A percentile compares a stretch with the other conserved stretches of the same genome.
phyloP scores from a whole-genome alignment of 1,140 invertebrate species.

The Drosophila bifasciata region DNA sequence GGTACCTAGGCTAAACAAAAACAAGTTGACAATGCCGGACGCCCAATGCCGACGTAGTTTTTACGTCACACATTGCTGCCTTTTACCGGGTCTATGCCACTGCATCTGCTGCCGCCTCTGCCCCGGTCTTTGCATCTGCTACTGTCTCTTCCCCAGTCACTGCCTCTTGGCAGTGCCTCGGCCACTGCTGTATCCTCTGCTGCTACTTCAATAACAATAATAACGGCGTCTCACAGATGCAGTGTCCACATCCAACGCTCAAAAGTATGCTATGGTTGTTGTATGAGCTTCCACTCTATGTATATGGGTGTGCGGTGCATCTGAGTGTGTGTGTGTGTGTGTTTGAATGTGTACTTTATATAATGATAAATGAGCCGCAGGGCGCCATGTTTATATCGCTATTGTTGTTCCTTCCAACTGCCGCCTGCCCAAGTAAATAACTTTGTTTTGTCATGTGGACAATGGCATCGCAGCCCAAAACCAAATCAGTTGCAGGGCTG shows the following conservation, averaged over 20 bases:
- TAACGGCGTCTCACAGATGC: slow-evolving; percentile 34
- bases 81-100: too few relatives aligned
- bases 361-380: slow-evolving; percentile 34
- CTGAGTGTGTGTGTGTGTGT: neutral
- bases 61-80: slow-evolving; percentile 53
- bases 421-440: slow-evolving; percentile 23
- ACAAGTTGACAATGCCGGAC: slow-evolving; percentile 59
- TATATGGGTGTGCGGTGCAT: neutral
- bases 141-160: too few relatives aligned
- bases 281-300: neutral
- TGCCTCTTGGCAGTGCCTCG: too few relatives aligned
- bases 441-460: slow-evolving; percentile 50
- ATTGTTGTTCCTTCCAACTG: slow-evolving; percentile 10
- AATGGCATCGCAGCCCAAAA: slow-evolving; percentile 36
- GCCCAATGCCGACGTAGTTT: slow-evolving; percentile 38
- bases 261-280: slow-evolving; percentile 59
- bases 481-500: slow-evolving; percentile 7
- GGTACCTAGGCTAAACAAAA: slow-evolving; percentile 74
- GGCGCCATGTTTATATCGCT: slow-evolving; percentile 30
- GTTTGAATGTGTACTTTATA: slow-evolving; percentile 34
- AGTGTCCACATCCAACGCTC: slow-evolving; percentile 34
- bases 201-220: slow-evolving; percentile 54
- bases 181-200: neutral
- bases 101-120: too few relatives aligned
- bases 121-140: too few relatives aligned